Base-by-base conservation (phyloP, 2,797 vertebrate species). In the Melanotaenia boesemani region DNA sequence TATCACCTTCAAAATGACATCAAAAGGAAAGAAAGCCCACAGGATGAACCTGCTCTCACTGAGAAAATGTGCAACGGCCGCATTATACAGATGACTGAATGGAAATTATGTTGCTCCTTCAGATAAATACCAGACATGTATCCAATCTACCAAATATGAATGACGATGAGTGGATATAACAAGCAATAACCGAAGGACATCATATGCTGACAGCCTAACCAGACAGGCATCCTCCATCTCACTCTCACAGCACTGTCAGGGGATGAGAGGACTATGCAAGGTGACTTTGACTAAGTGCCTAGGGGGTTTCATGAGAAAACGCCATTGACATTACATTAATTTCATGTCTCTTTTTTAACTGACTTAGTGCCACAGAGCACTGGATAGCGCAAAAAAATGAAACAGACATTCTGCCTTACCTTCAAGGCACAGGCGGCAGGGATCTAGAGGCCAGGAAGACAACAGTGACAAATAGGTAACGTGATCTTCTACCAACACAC, bases 221-320 rank as follows among this genome's bases (percentile, higher is more conserved):
- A 92, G 90, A 88, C 89, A 93, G 91, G 89, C 92, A 90, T 91
- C 87, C 86, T 93, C 89, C 88, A 88, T 93, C 88, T 93, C 91
- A 88, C 91, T 93, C 86, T 91, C 83, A 54, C 75, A 74, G 84
- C 70, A 89, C 91, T 87, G 93, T 94, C 93, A 89, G 77, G 90
- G 89, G 92, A 92, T 82, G 85, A 78, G 88, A 91, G 89, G 89
- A 93, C 90, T 89, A 88, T 70, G 75, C 92, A 95, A 94, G 94
- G 93, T 95, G 94, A 95, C 94, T 94, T 94, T 94, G 93, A 95
- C 88, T 88, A 83, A 90, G 84, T 90, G 92, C 94, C 94, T 93
- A 88, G 87, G 90, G 72, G 93, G 92, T 92, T 92, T 88, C 78
- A 83, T 83, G 86, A 87, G 89, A 90, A 93, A 93, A 93, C 81